Conservation (phyloP, 2,888 invertebrate genomes). For the Drosophila glabriapex region DNA sequence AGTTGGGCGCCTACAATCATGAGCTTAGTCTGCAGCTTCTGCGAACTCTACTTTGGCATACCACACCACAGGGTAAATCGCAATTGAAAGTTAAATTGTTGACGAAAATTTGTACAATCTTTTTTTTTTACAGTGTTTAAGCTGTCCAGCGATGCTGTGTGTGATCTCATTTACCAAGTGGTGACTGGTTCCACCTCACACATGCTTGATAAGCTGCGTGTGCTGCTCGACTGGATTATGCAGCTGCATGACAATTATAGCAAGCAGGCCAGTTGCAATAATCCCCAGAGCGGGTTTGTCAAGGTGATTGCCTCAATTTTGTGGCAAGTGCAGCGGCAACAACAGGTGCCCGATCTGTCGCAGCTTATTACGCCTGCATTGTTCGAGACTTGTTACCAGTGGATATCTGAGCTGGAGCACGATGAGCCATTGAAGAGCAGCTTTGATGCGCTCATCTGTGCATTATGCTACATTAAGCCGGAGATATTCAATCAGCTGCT, state of each 20-base stretch:
- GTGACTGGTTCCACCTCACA: conserved; percentile 86
- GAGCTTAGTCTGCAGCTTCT: conserved; percentile 88
- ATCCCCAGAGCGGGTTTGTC: conserved; percentile 86
- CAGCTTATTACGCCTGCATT: conserved; percentile 90
- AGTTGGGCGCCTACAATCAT: conserved; percentile 89
- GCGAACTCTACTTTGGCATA: conserved; percentile 87
- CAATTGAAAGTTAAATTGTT: not conserved
- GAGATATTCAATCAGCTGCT: conserved; percentile 91
- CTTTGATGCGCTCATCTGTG: conserved; percentile 94
- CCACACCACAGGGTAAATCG: conserved; percentile 85
- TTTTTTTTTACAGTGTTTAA: conserved; percentile 79
- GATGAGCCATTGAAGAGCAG: conserved; percentile 92
- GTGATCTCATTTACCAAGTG: conserved; percentile 92
- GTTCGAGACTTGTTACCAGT: conserved; percentile 91
- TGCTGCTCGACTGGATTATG: conserved; percentile 91
- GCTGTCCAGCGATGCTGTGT: conserved; percentile 88
- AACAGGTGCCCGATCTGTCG: conserved; percentile 88
- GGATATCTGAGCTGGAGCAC: conserved; percentile 90
- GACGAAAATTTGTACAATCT: not conserved
- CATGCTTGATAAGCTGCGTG: conserved; percentile 88
- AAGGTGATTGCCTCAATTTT: conserved; percentile 93
- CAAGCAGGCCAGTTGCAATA: conserved; percentile 82
- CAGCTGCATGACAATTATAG: conserved; percentile 83
- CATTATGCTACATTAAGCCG: conserved; percentile 93
- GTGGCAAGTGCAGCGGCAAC: conserved; percentile 90